Evolutionary conservation across 2,113 vertebrate species (phyloP), one percentile per base, ranked within the genome.

Genomic region (Noturus placidus): DNA sequence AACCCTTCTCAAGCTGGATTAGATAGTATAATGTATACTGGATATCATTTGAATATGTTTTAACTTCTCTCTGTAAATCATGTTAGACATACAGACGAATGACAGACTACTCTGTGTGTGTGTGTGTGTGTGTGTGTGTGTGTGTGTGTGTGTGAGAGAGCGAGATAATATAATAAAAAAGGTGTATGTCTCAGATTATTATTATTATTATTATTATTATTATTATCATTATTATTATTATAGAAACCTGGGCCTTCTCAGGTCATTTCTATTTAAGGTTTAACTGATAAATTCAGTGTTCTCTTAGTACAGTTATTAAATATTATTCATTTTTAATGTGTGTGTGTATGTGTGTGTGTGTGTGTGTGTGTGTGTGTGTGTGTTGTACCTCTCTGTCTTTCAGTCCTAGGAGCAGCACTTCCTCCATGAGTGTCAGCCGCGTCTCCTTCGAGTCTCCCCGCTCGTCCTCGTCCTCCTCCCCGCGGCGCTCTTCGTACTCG

Each of bases 401-500:
- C 90, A 99, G 97, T 92, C 98, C 98, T 94, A 99, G 89, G 0
- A 99, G 96, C 92, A 99, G 89, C 93, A 99, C 98, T 83, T 99
- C 98, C 88, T 99, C 98, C 98, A 99, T 99, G 57, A 99, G 95
- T 0, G 98, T 99, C 38, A 99, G 96, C 52, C 98, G 93, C 5
- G 98, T 99, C 91, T 99, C 98, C 94, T 99, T 99, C 80, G 97
- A 97, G 93, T 99, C 97, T 83, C 96, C 97, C 94, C 96, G 95
- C 91, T 97, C 96, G 0, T 98, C 96, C 3, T 97, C 97, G 10
- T 97, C 97, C 54, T 97, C 96, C n/a, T 97, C 97, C 19, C 94
- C 95, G 87, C 96, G 96, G 63, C 95, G 95, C 74, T 95, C 93
- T 82, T 97, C 97, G 84, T 96, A 94, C 85, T 96, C 96, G 90